Evolutionary conservation across 2,888 invertebrate genomes (phyloP).

Genomic region (Cheilosia pagana): DNA sequence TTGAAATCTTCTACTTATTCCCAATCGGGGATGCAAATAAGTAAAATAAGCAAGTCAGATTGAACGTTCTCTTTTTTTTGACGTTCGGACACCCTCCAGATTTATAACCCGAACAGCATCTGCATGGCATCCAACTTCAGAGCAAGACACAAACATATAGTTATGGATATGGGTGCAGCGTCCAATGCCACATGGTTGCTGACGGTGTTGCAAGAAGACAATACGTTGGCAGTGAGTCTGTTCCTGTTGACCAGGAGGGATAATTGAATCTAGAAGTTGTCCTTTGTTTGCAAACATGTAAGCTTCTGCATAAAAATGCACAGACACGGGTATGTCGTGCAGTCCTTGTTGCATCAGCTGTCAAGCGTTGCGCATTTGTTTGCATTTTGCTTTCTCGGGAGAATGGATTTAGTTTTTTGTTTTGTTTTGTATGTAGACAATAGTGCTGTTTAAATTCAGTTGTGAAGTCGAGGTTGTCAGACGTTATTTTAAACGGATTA

Average conservation of each 20-base stretch:
- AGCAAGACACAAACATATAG: not conserved
- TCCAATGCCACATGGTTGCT: not conserved
- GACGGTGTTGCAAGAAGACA: not conserved
- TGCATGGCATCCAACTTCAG: not conserved
- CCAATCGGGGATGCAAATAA: not conserved
- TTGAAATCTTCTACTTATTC: not conserved
- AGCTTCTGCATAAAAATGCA: not conserved
- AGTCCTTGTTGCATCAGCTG: no score
- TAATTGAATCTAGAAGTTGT: conserved; percentile 5
- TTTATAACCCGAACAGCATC: not conserved
- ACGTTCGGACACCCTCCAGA: not conserved
- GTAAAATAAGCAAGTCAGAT: not conserved
- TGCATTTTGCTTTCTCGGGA: no score
- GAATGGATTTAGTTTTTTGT: no score
- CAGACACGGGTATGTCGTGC: no score
- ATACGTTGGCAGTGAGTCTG: not conserved
- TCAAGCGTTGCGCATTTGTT: no score
- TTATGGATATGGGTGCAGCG: not conserved
- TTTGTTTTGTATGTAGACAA: no score
- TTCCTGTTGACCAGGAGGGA: not conserved
- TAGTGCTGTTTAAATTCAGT: no score
- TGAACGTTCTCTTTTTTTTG: not conserved
- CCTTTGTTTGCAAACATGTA: not conserved
- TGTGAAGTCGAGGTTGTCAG: no score
- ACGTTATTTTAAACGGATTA: no score